These are phyloP conservation scores for Meteorus cinctellus DNA, from an alignment of 2,888 invertebrate genomes.

Conservation along the genomic window DNA sequence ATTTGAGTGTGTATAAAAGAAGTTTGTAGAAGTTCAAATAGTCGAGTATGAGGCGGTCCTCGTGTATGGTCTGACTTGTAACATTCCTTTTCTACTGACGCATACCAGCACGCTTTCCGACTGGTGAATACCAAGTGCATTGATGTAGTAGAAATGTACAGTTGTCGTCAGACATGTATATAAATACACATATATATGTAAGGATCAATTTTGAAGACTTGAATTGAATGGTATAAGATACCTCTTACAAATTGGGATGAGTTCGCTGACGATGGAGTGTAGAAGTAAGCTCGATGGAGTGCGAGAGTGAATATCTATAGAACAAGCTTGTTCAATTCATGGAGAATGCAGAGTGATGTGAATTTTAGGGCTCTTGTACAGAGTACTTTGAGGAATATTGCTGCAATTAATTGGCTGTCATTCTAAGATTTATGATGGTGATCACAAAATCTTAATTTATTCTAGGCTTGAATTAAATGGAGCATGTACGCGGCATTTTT, in stretches of 20 bases:
- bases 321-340: too few relatives aligned
- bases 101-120: not conserved
- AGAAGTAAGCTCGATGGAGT: too few relatives aligned
- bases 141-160: conserved; percentile 23
- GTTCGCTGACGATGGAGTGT: not conserved
- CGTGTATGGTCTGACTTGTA: not conserved
- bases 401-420: too few relatives aligned
- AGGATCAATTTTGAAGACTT: not conserved
- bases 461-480: not conserved
- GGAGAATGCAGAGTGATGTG: too few relatives aligned
- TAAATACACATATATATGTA: not conserved
- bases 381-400: too few relatives aligned
- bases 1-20: not conserved
- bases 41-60: not conserved
- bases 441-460: not conserved
- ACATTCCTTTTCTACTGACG: conserved; percentile 22
- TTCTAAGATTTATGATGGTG: not conserved
- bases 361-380: too few relatives aligned
- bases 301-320: too few relatives aligned
- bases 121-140: not conserved
- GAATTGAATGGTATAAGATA: not conserved
- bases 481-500: not conserved
- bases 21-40: conserved; percentile 4
- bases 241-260: not conserved
- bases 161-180: conserved; percentile 25